phyloP scores from a whole-genome alignment of 2,888 invertebrate genomes.

The Cephus runcator region DNA sequence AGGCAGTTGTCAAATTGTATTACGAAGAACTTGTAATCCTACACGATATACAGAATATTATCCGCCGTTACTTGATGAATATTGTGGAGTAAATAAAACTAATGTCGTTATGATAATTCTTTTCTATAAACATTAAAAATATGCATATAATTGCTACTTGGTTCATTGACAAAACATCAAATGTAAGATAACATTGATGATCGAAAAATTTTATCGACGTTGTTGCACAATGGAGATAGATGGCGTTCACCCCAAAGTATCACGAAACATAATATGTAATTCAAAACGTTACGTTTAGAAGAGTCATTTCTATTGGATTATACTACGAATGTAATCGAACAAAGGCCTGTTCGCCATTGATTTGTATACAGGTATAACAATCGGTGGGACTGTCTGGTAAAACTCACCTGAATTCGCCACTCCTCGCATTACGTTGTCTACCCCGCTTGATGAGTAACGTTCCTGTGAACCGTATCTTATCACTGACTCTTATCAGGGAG shows the following conservation, averaged over 20 bases:
- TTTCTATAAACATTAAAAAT: background rate
- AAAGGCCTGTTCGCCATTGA: background rate
- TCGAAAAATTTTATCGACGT: background rate
- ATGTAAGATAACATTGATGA: background rate
- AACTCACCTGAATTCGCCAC: slow-evolving; percentile 2
- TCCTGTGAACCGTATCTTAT: slow-evolving; percentile 32
- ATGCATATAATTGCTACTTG: background rate
- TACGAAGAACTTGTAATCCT: background rate
- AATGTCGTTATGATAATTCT: background rate
- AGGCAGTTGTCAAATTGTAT: background rate
- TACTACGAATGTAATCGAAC: background rate
- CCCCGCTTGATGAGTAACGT: slow-evolving; percentile 29
- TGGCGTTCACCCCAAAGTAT: background rate
- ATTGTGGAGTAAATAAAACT: background rate
- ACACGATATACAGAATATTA: background rate
- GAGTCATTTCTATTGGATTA: background rate
- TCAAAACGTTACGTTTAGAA: background rate
- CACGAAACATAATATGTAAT: background rate
- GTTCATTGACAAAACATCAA: background rate
- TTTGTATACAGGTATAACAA: background rate
- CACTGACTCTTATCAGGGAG: slow-evolving; percentile 29
- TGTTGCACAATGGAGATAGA: background rate
- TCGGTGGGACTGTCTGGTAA: background rate
- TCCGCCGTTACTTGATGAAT: background rate
- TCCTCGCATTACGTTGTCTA: background rate